These are phyloP conservation scores for Panagrolaimus sp. DNA, from an alignment of 1,140 invertebrate species.

Conservation along the genomic window DNA sequence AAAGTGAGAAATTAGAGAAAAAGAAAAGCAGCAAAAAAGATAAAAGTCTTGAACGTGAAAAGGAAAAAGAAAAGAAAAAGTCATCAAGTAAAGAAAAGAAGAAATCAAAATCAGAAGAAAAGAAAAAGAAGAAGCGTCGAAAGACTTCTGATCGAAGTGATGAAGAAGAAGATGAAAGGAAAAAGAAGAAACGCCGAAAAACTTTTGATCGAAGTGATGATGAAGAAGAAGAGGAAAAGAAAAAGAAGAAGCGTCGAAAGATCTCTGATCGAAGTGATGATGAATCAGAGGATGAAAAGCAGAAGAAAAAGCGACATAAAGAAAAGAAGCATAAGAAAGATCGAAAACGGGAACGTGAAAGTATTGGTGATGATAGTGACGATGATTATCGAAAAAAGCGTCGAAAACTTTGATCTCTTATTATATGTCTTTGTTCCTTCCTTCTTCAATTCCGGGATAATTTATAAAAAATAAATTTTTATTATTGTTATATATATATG, in stretches of 20 bases:
- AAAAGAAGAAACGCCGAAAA: slow-evolving; percentile 1
- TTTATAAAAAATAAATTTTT: no score
- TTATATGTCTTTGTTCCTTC: no score
- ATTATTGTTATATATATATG: no score
- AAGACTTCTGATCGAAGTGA: not conserved
- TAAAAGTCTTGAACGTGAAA: not conserved
- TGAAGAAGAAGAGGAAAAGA: not conserved
- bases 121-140: not conserved
- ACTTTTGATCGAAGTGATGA: not conserved
- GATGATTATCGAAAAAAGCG: no score
- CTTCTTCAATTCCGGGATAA: no score
- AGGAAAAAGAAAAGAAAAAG: not conserved
- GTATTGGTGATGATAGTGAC: no score
- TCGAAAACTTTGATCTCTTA: no score
- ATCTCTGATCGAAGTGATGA: not conserved
- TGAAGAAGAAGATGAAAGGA: not conserved
- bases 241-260: slow-evolving; percentile 4
- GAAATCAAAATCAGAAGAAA: slow-evolving; percentile 10
- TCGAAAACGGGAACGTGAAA: not conserved
- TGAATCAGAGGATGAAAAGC: slow-evolving; percentile 6
- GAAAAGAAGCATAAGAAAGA: slow-evolving; percentile 15
- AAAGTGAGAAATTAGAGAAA: not conserved
- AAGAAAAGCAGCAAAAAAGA: not conserved
- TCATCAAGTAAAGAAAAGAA: slow-evolving; percentile 1
- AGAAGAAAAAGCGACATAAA: slow-evolving; percentile 2